These are phyloP conservation scores for Scalopus aquaticus DNA, from an alignment of 2,113 vertebrate genomes.

Conservation along the genomic window DNA sequence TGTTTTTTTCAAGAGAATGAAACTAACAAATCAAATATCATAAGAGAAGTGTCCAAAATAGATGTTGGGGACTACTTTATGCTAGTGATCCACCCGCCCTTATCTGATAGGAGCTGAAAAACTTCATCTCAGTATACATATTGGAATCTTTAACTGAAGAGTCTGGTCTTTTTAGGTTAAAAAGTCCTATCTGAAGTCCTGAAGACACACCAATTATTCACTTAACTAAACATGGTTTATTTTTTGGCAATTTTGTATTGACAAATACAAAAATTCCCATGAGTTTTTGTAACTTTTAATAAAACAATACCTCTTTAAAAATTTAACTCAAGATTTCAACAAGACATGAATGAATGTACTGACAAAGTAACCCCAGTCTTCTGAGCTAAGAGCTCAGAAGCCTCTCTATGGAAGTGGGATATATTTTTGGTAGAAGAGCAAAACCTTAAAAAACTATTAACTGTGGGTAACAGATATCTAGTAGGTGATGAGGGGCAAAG, in stretches of 20 bases:
- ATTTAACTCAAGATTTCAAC: conserved; percentile 10
- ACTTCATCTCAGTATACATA: too few relatives aligned
- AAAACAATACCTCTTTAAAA: neutral
- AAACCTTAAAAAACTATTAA: neutral
- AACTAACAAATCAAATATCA: neutral
- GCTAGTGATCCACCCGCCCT: neutral
- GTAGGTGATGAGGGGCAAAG: neutral
- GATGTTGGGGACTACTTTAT: neutral
- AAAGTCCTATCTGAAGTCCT: conserved; percentile 18
- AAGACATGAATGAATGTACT: neutral
- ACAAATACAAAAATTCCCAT: neutral
- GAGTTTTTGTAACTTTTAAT: neutral
- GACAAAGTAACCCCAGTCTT: neutral
- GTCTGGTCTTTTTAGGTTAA: neutral
- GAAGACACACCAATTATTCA: neutral
- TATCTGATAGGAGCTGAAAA: neutral
- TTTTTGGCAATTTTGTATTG: neutral
- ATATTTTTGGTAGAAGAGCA: neutral
- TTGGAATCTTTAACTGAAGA: neutral
- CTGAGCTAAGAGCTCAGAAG: neutral
- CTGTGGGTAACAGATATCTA: conserved; percentile 17
- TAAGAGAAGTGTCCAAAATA: conserved; percentile 30
- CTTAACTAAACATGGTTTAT: conserved; percentile 11
- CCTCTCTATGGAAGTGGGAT: neutral
- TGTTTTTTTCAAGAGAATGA: conserved; percentile 35